These are phyloP conservation scores for Hucho hucho DNA, from an alignment of 2,113 vertebrate species.

Conservation along the genomic window DNA sequence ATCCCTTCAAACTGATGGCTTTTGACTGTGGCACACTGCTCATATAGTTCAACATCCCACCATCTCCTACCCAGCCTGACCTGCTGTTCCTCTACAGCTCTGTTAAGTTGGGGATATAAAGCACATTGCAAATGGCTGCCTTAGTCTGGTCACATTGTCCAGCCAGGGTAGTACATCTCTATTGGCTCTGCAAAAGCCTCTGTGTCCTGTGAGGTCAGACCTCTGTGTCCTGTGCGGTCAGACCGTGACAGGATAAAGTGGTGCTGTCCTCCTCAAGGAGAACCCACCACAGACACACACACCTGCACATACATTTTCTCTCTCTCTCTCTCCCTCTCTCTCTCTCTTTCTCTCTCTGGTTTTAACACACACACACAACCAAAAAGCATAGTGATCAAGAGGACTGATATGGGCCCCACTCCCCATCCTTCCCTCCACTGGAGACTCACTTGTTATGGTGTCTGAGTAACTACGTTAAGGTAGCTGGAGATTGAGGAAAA, in stretches of 20 bases:
- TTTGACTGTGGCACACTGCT: background rate
- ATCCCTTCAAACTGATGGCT: constrained; percentile 14
- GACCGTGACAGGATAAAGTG: constrained; percentile 42
- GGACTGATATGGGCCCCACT: background rate
- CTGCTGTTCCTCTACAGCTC: background rate
- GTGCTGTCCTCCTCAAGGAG: constrained; percentile 19
- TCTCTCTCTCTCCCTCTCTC: no score
- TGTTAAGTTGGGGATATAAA: constrained; percentile 21
- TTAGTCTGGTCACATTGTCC: constrained; percentile 61
- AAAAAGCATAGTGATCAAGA: no score
- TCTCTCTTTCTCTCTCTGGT: background rate
- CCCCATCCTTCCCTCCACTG: background rate
- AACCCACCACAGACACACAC: background rate
- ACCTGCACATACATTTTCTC: background rate
- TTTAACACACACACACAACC: no score
- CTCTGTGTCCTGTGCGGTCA: constrained; percentile 33
- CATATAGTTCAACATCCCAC: background rate
- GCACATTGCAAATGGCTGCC: constrained; percentile 60
- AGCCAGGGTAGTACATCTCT: constrained; percentile 55
- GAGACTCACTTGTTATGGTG: constrained; percentile 8
- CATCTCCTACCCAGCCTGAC: background rate
- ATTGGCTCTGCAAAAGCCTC: constrained; percentile 52
- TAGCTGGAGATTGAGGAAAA: constrained; percentile 22
- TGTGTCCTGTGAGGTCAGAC: constrained; percentile 47
- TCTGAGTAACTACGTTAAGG: background rate